Percentiles rank a stretch among this genome's conserved stretches.
These are phyloP conservation scores for Steatornis caripensis DNA, from an alignment of 2,113 vertebrate genomes.

Conservation along the genomic window DNA sequence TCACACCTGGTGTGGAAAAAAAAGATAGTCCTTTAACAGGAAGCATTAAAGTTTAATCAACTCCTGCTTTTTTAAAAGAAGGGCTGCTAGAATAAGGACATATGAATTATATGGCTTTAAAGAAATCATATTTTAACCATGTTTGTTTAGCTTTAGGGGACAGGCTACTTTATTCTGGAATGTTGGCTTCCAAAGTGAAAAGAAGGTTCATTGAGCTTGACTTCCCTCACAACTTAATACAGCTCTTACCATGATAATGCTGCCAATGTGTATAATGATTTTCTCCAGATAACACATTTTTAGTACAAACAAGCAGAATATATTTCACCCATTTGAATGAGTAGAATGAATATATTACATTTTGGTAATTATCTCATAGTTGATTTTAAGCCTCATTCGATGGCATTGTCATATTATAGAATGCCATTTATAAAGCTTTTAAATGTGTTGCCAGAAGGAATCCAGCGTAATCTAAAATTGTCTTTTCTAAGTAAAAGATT, in stretches of 20 bases:
- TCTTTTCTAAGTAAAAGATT: background rate
- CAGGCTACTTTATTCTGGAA: background rate
- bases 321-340: background rate
- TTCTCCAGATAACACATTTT: background rate
- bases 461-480: background rate
- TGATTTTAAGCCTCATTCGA: background rate
- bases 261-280: background rate
- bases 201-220: background rate
- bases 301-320: background rate
- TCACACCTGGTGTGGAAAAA: background rate
- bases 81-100: background rate
- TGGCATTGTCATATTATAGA: background rate
- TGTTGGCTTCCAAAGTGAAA: background rate
- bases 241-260: background rate
- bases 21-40: background rate
- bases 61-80: slow-evolving; percentile 2
- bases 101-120: background rate
- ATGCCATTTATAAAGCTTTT: background rate
- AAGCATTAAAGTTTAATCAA: background rate
- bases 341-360: background rate
- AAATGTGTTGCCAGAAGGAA: background rate
- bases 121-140: background rate
- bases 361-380: background rate
- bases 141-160: background rate
- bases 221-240: background rate